These are phyloP conservation scores for Watersipora subatra DNA, from an alignment of 1,140 invertebrate genomes.

Conservation along the genomic window DNA sequence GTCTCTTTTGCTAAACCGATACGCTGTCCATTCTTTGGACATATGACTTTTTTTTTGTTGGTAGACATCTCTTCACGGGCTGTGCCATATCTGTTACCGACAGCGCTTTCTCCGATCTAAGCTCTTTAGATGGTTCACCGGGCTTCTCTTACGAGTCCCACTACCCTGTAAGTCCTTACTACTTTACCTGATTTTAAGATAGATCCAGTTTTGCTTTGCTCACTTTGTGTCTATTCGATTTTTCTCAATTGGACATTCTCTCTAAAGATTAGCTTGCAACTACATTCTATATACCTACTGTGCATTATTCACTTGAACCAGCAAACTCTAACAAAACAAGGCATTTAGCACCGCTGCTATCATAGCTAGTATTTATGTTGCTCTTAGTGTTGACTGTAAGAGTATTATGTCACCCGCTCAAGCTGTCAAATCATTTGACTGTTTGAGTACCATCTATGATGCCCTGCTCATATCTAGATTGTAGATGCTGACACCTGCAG, in stretches of 20 bases:
- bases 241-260: neutral
- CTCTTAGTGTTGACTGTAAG: too few relatives aligned
- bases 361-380: too few relatives aligned
- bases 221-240: neutral
- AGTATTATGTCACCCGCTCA: too few relatives aligned
- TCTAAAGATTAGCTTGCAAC: neutral
- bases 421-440: too few relatives aligned
- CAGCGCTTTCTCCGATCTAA: neutral
- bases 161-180: neutral
- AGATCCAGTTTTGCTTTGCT: neutral
- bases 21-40: too few relatives aligned
- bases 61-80: neutral
- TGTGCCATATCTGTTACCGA: neutral
- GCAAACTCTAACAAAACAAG: too few relatives aligned
- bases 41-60: too few relatives aligned
- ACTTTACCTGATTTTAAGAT: neutral
- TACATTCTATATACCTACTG: neutral
- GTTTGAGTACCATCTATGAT: too few relatives aligned
- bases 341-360: neutral
- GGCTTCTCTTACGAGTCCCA: neutral
- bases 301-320: too few relatives aligned
- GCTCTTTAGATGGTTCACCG: neutral
- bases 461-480: too few relatives aligned
- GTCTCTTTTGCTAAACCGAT: neutral
- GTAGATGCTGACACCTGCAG: too few relatives aligned